Evolutionary conservation across 1,140 invertebrate species (phyloP).

Genomic region (Diuraphis noxia): DNA sequence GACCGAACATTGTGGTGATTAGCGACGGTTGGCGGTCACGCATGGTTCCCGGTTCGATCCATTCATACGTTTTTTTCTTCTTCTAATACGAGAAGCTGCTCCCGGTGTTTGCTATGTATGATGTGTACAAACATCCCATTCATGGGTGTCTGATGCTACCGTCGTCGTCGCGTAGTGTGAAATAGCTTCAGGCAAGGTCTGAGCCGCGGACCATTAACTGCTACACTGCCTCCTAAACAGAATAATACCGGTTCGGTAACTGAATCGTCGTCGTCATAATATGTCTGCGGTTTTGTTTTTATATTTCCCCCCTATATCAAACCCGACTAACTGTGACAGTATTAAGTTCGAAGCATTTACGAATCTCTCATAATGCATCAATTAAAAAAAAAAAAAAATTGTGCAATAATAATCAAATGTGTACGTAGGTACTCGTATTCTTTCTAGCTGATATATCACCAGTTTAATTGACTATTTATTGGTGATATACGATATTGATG

Average conservation of each 20-base stretch:
- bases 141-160: conserved; percentile 42
- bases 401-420: background rate
- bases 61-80: conserved; percentile 39
- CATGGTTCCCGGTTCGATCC: conserved; percentile 47
- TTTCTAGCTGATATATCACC: background rate
- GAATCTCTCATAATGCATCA: background rate
- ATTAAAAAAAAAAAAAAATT: background rate
- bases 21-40: conserved; percentile 50
- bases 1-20: conserved; percentile 48
- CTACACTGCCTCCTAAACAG: conserved; percentile 40
- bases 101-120: conserved; percentile 13
- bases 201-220: conserved; percentile 34
- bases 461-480: background rate
- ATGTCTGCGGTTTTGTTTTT: conserved; percentile 28
- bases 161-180: conserved; percentile 20
- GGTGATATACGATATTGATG: background rate
- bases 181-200: conserved; percentile 47
- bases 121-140: conserved; percentile 40
- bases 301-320: too few species aligned
- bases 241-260: conserved; percentile 40
- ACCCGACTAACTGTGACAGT: background rate
- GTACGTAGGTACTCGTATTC: background rate
- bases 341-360: background rate
- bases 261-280: conserved; percentile 18
- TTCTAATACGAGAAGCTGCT: conserved; percentile 14